Conservation (phyloP, 2,113 vertebrate genomes). For the Thamnophis sirtalis region DNA sequence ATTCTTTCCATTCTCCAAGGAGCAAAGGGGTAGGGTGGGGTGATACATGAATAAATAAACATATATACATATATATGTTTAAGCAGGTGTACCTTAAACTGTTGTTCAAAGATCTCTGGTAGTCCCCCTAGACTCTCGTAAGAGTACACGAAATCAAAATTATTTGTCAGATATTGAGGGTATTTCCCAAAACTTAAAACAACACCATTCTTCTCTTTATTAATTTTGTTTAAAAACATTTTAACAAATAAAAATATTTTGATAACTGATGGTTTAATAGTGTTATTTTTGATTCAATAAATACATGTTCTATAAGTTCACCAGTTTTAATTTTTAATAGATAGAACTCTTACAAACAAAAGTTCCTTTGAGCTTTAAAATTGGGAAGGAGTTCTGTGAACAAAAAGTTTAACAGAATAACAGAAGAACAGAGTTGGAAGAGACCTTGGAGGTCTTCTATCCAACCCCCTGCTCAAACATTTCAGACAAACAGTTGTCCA, state of each 20-base stretch:
- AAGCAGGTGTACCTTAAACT: neutral
- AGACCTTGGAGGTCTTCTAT: too few species aligned
- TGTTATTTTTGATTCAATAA: neutral
- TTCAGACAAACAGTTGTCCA: too few species aligned
- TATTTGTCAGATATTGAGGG: neutral
- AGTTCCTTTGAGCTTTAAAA: neutral
- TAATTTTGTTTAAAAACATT: neutral
- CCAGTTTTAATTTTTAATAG: neutral
- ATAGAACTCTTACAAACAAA: neutral
- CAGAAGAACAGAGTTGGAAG: too few species aligned
- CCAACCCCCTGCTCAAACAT: too few species aligned
- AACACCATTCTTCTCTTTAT: neutral
- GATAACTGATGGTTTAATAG: neutral
- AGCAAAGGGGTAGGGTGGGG: neutral
- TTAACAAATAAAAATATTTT: neutral
- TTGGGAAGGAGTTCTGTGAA: neutral
- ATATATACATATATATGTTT: neutral
- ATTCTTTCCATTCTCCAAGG: neutral
- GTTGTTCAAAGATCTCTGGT: neutral
- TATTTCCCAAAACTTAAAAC: neutral
- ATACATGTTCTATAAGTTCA: neutral
- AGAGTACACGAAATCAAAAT: neutral
- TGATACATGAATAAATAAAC: neutral
- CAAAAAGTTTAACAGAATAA: neutral
- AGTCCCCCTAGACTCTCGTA: neutral